A percentile compares a stretch with the other conserved stretches of the same genome.
Conservation (phyloP, 1,140 invertebrate genomes). For the Bombus superbus region DNA sequence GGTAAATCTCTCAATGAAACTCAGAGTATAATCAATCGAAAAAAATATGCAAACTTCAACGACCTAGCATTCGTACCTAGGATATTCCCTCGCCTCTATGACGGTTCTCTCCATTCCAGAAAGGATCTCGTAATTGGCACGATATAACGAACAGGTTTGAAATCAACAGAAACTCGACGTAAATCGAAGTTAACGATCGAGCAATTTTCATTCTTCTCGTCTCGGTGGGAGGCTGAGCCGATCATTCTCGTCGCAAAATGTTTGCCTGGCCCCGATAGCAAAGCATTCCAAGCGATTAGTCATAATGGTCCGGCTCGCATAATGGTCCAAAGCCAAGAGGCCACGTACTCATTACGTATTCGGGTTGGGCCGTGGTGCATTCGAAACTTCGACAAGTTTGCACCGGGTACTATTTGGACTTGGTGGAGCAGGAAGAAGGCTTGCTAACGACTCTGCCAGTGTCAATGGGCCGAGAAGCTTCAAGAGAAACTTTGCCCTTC, state of each 20-base stretch:
- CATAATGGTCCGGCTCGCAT: constrained; percentile 57
- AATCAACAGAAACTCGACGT: background rate
- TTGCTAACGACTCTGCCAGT: constrained; percentile 50
- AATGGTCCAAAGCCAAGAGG: constrained; percentile 57
- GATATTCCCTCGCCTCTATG: background rate
- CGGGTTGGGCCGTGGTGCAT: constrained; percentile 49
- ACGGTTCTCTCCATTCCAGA: too few relatives aligned
- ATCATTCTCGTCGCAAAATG: constrained; percentile 17
- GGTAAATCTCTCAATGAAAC: background rate
- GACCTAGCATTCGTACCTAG: background rate
- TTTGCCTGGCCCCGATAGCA: constrained; percentile 35
- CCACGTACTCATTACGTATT: constrained; percentile 69
- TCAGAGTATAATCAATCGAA: background rate
- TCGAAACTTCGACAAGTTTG: constrained; percentile 65
- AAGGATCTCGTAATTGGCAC: background rate
- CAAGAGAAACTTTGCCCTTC: constrained; percentile 55
- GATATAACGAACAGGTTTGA: background rate
- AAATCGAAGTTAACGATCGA: constrained; percentile 14
- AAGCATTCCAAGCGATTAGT: constrained; percentile 63
- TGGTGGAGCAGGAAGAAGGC: constrained; percentile 34
- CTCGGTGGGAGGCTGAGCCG: background rate
- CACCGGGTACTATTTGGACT: constrained; percentile 60
- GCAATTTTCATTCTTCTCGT: constrained; percentile 26
- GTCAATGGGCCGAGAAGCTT: constrained; percentile 59
- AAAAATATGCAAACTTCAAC: background rate